Base-by-base conservation (phyloP, 1,140 invertebrate species). In the Drosophila neocordata region DNA sequence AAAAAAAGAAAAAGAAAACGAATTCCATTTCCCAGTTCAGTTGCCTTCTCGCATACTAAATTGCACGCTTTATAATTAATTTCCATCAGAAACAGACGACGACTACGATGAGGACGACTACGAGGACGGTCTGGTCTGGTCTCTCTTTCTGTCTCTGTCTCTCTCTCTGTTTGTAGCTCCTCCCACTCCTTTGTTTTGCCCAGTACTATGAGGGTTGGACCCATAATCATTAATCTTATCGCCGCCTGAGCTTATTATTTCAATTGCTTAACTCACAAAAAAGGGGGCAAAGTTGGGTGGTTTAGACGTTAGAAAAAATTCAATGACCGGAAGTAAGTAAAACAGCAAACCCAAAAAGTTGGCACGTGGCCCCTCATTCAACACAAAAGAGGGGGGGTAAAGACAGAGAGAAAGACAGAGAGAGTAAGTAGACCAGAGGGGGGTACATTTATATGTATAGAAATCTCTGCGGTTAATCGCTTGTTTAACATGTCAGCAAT, bases 221-320 rank as follows among this genome's bases (percentile, higher is more conserved):
- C 70, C 80, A 90, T 90, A 90, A 90, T 90, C 89, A 90, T 91
- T 91, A 91, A 91, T 91, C 90, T 91, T 91, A 91, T 91, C 90
- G 90, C 90, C 90, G 90, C 90, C 90, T 91, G 82, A 88, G 89
- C 87, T 89, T 90, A 90, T 90, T 90, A 90, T 90, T 90, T 90
- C 84, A 89, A 90, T 90, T 90, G 85, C 67, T 56, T 48, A 48
- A 48, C 41, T 48, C 41, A 48, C 2, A 48, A 48, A 48, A 31
- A 31, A 31, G 27, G 27, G 27, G 27, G 27, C 27, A 31, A 31
- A 31, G 58, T 8, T 13, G 22, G 44, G 20, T 37, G 5, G 65
- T 52, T 52, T 73, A 56, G 41, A 35, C 35, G 65, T 48, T 72
- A 72, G 73, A 71, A 59, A 77, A 78, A 89, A 81, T 66, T 90